phyloP scores from a whole-genome alignment of 2,888 invertebrate genomes.

The Ochropleura plecta region DNA sequence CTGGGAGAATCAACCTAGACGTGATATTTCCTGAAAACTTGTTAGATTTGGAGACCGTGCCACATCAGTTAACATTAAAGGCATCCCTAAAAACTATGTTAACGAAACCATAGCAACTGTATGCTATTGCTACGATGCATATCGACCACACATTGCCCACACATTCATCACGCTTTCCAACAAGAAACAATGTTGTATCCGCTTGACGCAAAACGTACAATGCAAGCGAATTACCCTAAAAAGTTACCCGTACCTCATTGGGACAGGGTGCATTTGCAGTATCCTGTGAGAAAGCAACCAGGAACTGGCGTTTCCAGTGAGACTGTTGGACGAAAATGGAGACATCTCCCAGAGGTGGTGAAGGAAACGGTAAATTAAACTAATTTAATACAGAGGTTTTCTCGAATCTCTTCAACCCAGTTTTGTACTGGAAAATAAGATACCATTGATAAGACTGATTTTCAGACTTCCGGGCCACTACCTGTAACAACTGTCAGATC shows the following conservation, averaged over 20 bases:
- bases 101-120: slow-evolving; percentile 47
- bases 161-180: not conserved
- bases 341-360: slow-evolving; percentile 76
- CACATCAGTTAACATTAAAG: not conserved
- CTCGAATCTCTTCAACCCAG: not conserved
- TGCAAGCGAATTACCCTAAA: slow-evolving; percentile 81
- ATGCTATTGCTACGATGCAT: slow-evolving; percentile 13
- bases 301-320: slow-evolving; percentile 78
- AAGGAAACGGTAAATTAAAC: slow-evolving; percentile 71
- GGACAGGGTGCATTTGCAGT: slow-evolving; percentile 80
- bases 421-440: too few species aligned
- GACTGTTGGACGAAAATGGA: slow-evolving; percentile 76
- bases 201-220: slow-evolving; percentile 55
- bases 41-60: not conserved
- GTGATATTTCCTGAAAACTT: not conserved
- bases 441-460: too few species aligned
- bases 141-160: slow-evolving; percentile 31
- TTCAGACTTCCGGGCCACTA: too few species aligned
- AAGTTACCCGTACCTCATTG: slow-evolving; percentile 73
- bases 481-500: too few species aligned
- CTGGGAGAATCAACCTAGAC: not conserved
- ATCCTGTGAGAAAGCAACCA: slow-evolving; percentile 79
- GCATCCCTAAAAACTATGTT: not conserved
- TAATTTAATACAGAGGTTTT: not conserved
- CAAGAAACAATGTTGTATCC: slow-evolving; percentile 26